Evolutionary conservation across 1,140 invertebrate species (phyloP).

Genomic region (Cephus cinctus): DNA sequence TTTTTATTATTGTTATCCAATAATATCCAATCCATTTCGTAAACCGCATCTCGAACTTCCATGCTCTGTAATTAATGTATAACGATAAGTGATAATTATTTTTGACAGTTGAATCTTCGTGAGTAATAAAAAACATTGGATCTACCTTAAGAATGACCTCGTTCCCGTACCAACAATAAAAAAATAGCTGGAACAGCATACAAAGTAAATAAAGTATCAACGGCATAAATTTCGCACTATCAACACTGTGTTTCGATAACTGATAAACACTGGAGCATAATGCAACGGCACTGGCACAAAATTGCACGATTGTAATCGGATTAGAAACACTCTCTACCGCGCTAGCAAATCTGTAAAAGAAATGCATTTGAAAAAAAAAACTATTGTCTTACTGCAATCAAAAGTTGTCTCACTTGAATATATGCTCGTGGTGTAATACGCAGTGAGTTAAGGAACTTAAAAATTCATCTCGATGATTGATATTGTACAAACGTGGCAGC

Average conservation of each 20-base stretch:
- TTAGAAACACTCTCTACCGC: constrained; percentile 20
- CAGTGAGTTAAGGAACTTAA: too few relatives aligned
- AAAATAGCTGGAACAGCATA: constrained; percentile 26
- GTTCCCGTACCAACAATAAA: constrained; percentile 31
- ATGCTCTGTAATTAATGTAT: background rate
- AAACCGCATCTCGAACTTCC: constrained; percentile 2
- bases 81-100: background rate
- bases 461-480: background rate
- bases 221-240: constrained; percentile 5
- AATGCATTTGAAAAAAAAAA: constrained; percentile 3
- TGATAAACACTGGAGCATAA: constrained; percentile 26
- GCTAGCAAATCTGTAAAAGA: constrained; percentile 20
- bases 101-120: background rate
- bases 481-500: background rate
- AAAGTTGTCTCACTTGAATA: constrained; percentile 24
- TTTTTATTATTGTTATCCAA: background rate
- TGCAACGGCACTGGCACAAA: constrained; percentile 15
- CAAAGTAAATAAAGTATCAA: constrained; percentile 16
- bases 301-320: constrained; percentile 23
- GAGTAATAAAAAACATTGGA: background rate
- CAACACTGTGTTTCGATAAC: constrained; percentile 11
- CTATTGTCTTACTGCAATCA: constrained; percentile 2
- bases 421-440: constrained; percentile 22
- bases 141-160: constrained; percentile 22
- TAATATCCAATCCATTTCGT: constrained; percentile 3